Evolutionary conservation across 2,113 vertebrate species (phyloP).

Genomic region (Ceyx melanurus): DNA sequence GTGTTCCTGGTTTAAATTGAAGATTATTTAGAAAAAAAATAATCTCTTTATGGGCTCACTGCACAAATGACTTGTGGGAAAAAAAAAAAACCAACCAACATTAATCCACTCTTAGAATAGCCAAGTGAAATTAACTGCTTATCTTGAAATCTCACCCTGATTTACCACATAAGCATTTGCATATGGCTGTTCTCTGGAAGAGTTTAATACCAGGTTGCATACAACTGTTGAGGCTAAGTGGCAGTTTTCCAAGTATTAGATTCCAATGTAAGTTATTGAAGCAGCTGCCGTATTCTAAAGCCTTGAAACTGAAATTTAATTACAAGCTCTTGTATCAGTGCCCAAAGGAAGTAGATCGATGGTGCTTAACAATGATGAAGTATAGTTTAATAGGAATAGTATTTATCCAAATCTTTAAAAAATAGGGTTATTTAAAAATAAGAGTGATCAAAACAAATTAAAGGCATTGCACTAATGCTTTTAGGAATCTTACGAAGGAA

Average conservation of each 20-base stretch:
- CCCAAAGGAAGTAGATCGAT: slow-evolving; percentile 68
- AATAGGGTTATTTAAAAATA: slow-evolving; percentile 66
- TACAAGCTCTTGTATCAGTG: slow-evolving; percentile 65
- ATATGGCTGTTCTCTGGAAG: slow-evolving; percentile 20
- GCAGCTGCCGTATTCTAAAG: slow-evolving; percentile 68
- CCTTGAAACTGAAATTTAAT: slow-evolving; percentile 72
- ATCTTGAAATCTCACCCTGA: slow-evolving; percentile 45
- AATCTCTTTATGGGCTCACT: slow-evolving; percentile 62
- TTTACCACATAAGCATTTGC: slow-evolving; percentile 7
- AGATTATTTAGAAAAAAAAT: slow-evolving; percentile 56
- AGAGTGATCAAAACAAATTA: background rate
- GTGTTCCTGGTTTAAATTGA: slow-evolving; percentile 26
- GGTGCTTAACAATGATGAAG: slow-evolving; percentile 73
- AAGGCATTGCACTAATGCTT: slow-evolving; percentile 45
- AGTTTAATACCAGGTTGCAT: slow-evolving; percentile 9
- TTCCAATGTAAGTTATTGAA: slow-evolving; percentile 58
- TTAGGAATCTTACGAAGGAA: slow-evolving; percentile 47
- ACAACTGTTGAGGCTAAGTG: slow-evolving; percentile 12
- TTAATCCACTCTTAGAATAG: slow-evolving; percentile 53
- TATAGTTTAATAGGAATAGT: slow-evolving; percentile 71
- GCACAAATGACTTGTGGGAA: slow-evolving; percentile 51
- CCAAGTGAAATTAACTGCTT: slow-evolving; percentile 45
- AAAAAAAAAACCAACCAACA: background rate
- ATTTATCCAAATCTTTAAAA: slow-evolving; percentile 70
- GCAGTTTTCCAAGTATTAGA: slow-evolving; percentile 60